Evolutionary conservation across 2,113 vertebrate genomes (phyloP), one percentile per base, ranked within the genome.

Genomic region (Edolisoma coerulescens): DNA sequence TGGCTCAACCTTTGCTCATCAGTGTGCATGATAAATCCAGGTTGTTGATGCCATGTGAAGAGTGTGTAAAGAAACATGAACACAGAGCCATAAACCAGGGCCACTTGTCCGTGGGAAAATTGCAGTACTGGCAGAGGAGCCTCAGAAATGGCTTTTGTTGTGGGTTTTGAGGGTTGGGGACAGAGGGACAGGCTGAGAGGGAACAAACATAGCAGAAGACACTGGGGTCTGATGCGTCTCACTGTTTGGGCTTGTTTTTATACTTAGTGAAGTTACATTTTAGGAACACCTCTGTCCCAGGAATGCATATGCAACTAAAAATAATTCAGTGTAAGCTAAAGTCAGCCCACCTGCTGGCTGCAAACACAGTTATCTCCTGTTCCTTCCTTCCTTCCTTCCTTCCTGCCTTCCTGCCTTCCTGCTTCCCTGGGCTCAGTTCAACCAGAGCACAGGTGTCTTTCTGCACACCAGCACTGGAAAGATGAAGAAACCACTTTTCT

Each of bases 361-460:
- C 52, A 76, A 80, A 94, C 4, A 6, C 28, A 56, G 17, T 77
- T 84, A 61, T 95, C 74, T 93, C 71, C 56, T 41, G 17, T 54
- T 89, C 78, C 16, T 87, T 94, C 71, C 28, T 68, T 92, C 77
- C 75, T 87, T 84, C 73, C 53, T 81, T 42, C 53, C 28, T 49
- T 18, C 57, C 84, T 87, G 4, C 16, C 45, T 41, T 8, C 64
- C 45, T 56, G 13, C 30, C 56, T 60, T 10, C 63, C 57, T 28
- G 24, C 47, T 53, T 77, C 28, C 39, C 45, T 47, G 8, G 0
- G 23, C 76, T 69, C 50, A 47, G 15, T 86, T 92, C 80, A 90
- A 63, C 54, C 64, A 63, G 47, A 81, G 39, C 61, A 67, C 90
- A 92, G 90, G 91, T 92, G 92, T 95, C 68, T 90, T 93, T 52